These are phyloP conservation scores for Sebastes itinus DNA, from an alignment of 2,797 vertebrate genomes.

Conservation along the genomic window DNA sequence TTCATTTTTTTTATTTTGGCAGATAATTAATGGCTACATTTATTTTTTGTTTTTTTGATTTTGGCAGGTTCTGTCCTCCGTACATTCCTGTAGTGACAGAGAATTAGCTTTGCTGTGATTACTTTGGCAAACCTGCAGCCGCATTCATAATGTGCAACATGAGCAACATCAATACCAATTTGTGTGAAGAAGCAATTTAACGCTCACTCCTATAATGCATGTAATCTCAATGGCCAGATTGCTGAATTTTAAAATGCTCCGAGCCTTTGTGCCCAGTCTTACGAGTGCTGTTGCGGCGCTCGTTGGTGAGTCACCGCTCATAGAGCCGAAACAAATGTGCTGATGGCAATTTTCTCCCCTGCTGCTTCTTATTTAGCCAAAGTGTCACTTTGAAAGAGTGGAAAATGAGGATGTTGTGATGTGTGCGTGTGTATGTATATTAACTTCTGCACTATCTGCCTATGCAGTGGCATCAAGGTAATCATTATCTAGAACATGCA, in stretches of 20 bases:
- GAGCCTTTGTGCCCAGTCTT: not conserved
- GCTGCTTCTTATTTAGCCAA: not conserved
- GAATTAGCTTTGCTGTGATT: not conserved
- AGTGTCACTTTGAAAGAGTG: not conserved
- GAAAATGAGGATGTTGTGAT: slow-evolving; percentile 19
- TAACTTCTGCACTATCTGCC: not conserved
- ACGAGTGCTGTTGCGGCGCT: not conserved
- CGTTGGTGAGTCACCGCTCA: not conserved
- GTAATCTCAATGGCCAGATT: slow-evolving; percentile 23
- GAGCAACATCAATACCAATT: slow-evolving; percentile 7
- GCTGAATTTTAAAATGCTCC: slow-evolving; percentile 16
- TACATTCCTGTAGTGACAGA: not conserved
- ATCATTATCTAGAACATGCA: not conserved
- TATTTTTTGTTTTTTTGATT: no score
- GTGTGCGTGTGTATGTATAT: not conserved
- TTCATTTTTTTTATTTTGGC: no score
- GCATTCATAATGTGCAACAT: not conserved
- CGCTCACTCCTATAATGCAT: not conserved
- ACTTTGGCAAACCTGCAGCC: slow-evolving; percentile 3
- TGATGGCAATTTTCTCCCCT: slow-evolving; percentile 10
- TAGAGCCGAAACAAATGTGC: slow-evolving; percentile 26
- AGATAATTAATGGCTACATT: no score
- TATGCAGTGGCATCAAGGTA: slow-evolving; percentile 33
- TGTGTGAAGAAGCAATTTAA: slow-evolving; percentile 15
- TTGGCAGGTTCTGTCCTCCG: no score